These are phyloP conservation scores for Lepidotrigona ventralis DNA, from an alignment of 1,140 invertebrate genomes.

Conservation along the genomic window DNA sequence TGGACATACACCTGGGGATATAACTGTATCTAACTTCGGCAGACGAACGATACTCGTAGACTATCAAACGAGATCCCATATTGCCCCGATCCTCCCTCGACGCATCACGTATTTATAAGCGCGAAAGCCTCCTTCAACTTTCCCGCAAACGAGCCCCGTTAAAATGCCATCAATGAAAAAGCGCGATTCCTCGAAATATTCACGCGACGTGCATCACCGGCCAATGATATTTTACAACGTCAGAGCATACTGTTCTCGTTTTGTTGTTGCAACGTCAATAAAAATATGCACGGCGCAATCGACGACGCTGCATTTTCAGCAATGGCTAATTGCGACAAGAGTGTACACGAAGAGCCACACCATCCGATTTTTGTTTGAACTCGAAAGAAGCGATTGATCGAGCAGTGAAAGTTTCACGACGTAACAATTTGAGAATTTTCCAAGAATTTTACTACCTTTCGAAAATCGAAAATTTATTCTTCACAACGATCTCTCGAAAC, in stretches of 20 bases:
- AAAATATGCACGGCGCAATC: neutral
- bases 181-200: neutral
- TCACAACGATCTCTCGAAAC: too few relatives aligned
- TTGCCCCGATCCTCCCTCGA: slow-evolving; percentile 17
- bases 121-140: neutral
- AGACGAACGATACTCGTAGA: slow-evolving; percentile 38
- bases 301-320: neutral
- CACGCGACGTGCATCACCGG: neutral
- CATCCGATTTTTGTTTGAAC: too few relatives aligned
- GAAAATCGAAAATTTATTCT: too few relatives aligned
- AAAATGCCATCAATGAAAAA: slow-evolving; percentile 37
- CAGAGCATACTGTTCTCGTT: neutral
- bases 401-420: too few relatives aligned
- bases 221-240: neutral
- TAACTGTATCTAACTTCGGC: slow-evolving; percentile 61
- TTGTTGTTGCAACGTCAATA: neutral
- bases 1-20: slow-evolving; percentile 45
- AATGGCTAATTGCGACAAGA: neutral
- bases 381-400: too few relatives aligned
- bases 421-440: too few relatives aligned
- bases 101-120: slow-evolving; percentile 40
- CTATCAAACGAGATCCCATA: slow-evolving; percentile 51
- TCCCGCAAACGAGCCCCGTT: neutral
- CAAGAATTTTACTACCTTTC: too few relatives aligned
- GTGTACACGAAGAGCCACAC: too few relatives aligned